phyloP scores from a whole-genome alignment of 2,797 vertebrate species.

The Phrynocephalus vlangalii region DNA sequence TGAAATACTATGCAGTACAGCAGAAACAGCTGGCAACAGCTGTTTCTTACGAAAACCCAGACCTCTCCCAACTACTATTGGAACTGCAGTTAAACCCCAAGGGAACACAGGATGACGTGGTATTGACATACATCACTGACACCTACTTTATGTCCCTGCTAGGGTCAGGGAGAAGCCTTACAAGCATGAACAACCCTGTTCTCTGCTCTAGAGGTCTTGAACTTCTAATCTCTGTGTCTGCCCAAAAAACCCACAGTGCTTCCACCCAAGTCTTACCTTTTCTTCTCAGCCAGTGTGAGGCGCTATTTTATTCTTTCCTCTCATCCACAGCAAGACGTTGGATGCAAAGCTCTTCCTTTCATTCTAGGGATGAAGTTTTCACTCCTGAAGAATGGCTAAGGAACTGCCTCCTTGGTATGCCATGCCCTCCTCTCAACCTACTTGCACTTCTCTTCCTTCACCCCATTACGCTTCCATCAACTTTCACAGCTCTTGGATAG shows the following conservation, averaged over 20 bases:
- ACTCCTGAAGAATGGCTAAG: conserved; percentile 11
- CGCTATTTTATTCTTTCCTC: background rate
- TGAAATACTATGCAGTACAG: too few relatives aligned
- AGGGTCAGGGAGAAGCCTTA: background rate
- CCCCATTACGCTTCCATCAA: background rate
- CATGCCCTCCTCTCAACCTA: background rate
- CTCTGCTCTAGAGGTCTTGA: background rate
- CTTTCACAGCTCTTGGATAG: background rate
- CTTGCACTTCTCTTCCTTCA: background rate
- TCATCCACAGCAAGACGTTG: background rate
- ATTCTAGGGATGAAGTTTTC: background rate
- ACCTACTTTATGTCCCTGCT: background rate
- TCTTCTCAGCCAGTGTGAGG: background rate
- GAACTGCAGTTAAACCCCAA: too few relatives aligned
- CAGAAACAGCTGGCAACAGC: too few relatives aligned
- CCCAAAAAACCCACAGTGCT: background rate
- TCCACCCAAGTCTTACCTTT: background rate
- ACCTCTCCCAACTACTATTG: too few relatives aligned
- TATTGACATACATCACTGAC: background rate
- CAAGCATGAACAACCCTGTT: background rate
- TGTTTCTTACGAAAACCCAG: too few relatives aligned
- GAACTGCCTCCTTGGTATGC: background rate
- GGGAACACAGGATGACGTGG: too few relatives aligned
- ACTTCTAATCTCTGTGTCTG: background rate
- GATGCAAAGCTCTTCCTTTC: background rate